These are phyloP conservation scores for Microtus montanus DNA, from an alignment of 2,113 vertebrate genomes.

Conservation along the genomic window DNA sequence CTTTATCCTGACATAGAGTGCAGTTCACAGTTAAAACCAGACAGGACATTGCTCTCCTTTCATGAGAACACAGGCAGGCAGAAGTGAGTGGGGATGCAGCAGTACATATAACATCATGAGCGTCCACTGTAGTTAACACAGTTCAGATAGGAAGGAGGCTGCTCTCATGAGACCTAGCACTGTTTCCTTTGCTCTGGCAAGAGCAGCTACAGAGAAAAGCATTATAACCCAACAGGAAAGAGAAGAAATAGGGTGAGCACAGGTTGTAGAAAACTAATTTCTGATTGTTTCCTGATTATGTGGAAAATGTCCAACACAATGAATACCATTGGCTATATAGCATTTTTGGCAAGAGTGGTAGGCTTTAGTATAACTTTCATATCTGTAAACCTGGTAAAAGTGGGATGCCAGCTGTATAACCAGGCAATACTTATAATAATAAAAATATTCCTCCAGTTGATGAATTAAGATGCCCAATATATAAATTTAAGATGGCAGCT, in stretches of 20 bases:
- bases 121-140: not conserved
- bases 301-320: not conserved
- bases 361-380: not conserved
- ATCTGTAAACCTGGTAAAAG: not conserved
- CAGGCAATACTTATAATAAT: not conserved
- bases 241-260: not conserved
- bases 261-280: not conserved
- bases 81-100: not conserved
- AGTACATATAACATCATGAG: not conserved
- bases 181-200: not conserved
- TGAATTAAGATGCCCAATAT: not conserved
- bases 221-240: not conserved
- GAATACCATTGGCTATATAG: not conserved
- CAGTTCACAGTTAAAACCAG: constrained; percentile 13
- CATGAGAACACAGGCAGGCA: not conserved
- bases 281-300: not conserved
- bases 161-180: not conserved
- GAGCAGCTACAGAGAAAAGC: not conserved
- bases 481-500: not conserved
- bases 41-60: not conserved
- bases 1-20: not conserved
- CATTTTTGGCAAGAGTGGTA: not conserved
- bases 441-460: not conserved
- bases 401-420: not conserved
- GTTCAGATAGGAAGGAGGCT: not conserved